Base-by-base conservation (phyloP, 2,888 invertebrate genomes). In the Erannis defoliaria region DNA sequence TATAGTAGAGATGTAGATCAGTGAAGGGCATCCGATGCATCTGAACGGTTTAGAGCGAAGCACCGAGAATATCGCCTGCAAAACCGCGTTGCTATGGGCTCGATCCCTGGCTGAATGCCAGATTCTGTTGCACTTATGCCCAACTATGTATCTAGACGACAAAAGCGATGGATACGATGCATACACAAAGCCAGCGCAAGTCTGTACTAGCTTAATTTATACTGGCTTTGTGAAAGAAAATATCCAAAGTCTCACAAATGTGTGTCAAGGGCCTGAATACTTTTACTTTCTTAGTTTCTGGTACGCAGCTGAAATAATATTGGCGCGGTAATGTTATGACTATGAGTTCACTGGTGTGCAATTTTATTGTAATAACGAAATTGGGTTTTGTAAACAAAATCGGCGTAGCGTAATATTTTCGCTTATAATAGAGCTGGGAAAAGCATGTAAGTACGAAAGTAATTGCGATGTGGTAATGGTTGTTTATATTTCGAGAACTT, bases 41-140 rank as follows among this genome's bases (percentile, higher is more conserved):
- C 51, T 51, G 40, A 42, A 48, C 42, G 54, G 16, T 38, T 46
- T 48, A 46, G 45, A 19, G 29, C 12, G 29, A 43, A 42, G 3
- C 18, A 38, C 19, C 10, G 38, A 38, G 57, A 63, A 60, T 59
- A 50, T 55, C 55, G 46, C 26, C 35, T 43, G 51, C 51, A 48
- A 46, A 66, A 60, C 16, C 40, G 55, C 46, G 70, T 70, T 72
- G 67, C 72, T 66, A 72, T 19, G 63, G 58, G 43, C 54, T 37
- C 19, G 16, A 56, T 55, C 35, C 5, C 66, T 75, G 74, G 74
- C 64, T 16, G 1, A 21, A 14, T 56, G 74, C 75, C 74, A 74
- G 62, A 40, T 35, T 53, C 23, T 21, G 33, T 60, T 66, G 72
- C 69, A 69, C 50, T 63, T 61, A 66, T 55, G 48, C 26, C 31